Percentiles rank a stretch among this genome's conserved stretches.
Conservation (phyloP, 2,113 vertebrate species). For the Benitochromis conjunctus region DNA sequence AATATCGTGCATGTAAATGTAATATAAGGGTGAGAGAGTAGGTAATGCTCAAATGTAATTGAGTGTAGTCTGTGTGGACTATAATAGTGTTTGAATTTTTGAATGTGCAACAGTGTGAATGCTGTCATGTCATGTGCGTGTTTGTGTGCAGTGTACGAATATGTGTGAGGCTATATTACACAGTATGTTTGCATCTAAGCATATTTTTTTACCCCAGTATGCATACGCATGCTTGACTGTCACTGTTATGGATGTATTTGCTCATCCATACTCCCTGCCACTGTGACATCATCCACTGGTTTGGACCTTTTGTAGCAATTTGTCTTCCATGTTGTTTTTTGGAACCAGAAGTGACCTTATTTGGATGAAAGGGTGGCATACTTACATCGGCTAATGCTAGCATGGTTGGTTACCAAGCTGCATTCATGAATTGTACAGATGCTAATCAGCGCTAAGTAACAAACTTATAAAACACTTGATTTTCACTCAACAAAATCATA, state of each 20-base stretch:
- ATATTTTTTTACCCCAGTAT: not conserved
- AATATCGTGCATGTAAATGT: not conserved
- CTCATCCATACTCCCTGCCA: not conserved
- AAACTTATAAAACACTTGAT: not conserved
- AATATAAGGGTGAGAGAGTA: not conserved
- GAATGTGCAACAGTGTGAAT: not conserved
- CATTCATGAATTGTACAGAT: not conserved
- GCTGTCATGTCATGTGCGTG: not conserved
- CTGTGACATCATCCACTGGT: not conserved
- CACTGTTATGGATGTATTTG: not conserved
- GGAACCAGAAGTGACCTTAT: too few relatives aligned
- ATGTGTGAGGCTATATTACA: not conserved
- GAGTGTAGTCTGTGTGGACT: not conserved
- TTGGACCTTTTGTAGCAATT: not conserved
- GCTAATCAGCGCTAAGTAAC: not conserved
- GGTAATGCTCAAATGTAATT: not conserved
- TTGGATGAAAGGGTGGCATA: too few relatives aligned
- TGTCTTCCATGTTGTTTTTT: not conserved
- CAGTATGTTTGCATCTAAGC: not conserved
- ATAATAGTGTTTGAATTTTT: not conserved
- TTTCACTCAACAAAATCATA: not conserved
- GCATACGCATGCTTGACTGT: not conserved
- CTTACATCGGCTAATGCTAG: not conserved
- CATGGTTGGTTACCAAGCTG: not conserved
- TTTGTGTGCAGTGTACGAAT: not conserved